A percentile compares a stretch with the other conserved stretches of the same genome.
Evolutionary conservation across 2,113 vertebrate species (phyloP).

Genomic region (Zosterops japonicus): DNA sequence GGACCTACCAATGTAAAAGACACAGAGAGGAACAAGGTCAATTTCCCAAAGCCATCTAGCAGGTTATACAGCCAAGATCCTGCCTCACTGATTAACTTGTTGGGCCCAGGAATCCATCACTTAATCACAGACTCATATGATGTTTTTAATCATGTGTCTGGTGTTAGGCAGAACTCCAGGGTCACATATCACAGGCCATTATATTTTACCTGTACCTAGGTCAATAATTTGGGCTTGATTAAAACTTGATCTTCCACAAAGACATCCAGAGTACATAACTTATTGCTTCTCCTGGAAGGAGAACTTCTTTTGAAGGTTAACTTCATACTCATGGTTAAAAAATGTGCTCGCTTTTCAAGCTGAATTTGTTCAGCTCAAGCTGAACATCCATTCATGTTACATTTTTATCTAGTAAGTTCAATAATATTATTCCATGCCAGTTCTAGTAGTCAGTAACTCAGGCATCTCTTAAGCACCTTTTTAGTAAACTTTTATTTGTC

Average conservation of each 20-base stretch:
- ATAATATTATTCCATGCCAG: background rate
- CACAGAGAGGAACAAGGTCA: background rate
- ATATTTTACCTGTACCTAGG: background rate
- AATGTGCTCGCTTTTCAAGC: background rate
- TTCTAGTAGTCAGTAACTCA: background rate
- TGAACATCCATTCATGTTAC: background rate
- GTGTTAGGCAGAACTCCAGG: background rate
- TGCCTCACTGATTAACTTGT: background rate
- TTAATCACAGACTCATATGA: background rate
- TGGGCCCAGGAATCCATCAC: background rate
- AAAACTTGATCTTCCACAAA: background rate
- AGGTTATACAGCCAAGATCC: background rate
- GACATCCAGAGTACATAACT: background rate
- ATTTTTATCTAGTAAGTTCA: background rate
- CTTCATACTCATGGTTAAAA: background rate
- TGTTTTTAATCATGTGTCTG: background rate
- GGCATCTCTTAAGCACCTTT: background rate
- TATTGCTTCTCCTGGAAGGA: background rate
- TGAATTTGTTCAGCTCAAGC: background rate
- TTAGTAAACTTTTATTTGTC: background rate
- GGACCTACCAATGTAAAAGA: background rate
- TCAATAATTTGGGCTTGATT: background rate
- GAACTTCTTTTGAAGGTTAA: background rate
- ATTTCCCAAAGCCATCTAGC: background rate
- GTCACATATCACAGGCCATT: background rate